phyloP scores from a whole-genome alignment of 1,140 invertebrate genomes.

The Hermetia illucens region DNA sequence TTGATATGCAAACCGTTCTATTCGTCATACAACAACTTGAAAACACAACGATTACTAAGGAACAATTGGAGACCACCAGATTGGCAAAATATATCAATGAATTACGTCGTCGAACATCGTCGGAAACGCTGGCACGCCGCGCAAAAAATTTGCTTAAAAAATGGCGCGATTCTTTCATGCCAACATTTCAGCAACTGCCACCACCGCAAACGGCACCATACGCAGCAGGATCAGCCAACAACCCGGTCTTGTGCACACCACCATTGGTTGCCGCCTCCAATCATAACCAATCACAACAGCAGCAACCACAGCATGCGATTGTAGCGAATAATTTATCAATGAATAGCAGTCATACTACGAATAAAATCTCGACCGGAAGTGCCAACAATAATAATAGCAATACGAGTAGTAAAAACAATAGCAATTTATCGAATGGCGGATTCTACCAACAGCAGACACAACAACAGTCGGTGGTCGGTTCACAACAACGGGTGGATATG shows the following conservation, averaged over 20 bases:
- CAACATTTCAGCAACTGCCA: background rate
- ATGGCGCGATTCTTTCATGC: constrained; percentile 71
- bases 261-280: background rate
- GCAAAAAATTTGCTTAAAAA: constrained; percentile 80
- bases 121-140: constrained; percentile 65
- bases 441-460: no score
- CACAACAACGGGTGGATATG: no score
- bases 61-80: constrained; percentile 82
- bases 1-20: constrained; percentile 83
- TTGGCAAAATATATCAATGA: constrained; percentile 90
- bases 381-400: background rate
- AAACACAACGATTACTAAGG: constrained; percentile 84
- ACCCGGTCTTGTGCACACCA: background rate
- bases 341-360: background rate
- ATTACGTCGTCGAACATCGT: constrained; percentile 64
- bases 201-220: background rate
- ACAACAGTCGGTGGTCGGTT: no score
- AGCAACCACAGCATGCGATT: no score
- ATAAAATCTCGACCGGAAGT: background rate
- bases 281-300: background rate
- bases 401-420: background rate
- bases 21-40: constrained; percentile 86
- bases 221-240: background rate
- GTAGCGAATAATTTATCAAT: no score
- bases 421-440: background rate